Evolutionary conservation across 1,140 invertebrate genomes (phyloP), one percentile per base, ranked within the genome.

Genomic region (Drosophila nebulosa): DNA sequence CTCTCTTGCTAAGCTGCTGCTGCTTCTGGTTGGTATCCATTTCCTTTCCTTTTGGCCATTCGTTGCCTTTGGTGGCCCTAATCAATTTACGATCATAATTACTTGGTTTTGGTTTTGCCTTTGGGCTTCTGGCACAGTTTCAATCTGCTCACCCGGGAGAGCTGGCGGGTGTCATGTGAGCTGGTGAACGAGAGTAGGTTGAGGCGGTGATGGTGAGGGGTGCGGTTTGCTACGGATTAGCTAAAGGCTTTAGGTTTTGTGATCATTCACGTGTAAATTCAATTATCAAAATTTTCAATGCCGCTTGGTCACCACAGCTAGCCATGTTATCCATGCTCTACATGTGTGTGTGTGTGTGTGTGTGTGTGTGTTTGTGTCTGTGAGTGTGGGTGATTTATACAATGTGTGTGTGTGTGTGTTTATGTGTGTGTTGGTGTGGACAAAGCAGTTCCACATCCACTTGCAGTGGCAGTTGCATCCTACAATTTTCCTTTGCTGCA

Each of bases 221-320:
- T n/a, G 16, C 57, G 57, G 65, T 64, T 69, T 78, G 67, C 51
- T 36, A 14, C 35, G 39, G 39, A 52, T 32, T 30, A 36, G 71
- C 64, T 52, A 85, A 88, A 86, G 81, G 78, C 81, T 86, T 78
- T 69, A 75, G 78, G 81, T 78, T 88, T 46, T 74, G 81, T 81
- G 83, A 86, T 86, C 81, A 86, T 86, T 86, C 81, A 86, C 81
- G 81, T 86, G 81, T 88, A 85, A 86, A 86, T 86, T 88, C 81
- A 86, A 86, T 86, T 86, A 86, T 86, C 81, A 85, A 85, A 78
- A 84, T 79, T 84, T 84, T 64, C 73, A 78, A 78, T 85, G 80
- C 55, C 66, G 27, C 68, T 16, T 42, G 35, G 55, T 39, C 51
- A 16, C 27, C 16, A 26, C 26, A 55, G 27, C 65, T 50, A 10